phyloP scores from a whole-genome alignment of 2,888 invertebrate species.

The Agrenia bidenticulata region DNA sequence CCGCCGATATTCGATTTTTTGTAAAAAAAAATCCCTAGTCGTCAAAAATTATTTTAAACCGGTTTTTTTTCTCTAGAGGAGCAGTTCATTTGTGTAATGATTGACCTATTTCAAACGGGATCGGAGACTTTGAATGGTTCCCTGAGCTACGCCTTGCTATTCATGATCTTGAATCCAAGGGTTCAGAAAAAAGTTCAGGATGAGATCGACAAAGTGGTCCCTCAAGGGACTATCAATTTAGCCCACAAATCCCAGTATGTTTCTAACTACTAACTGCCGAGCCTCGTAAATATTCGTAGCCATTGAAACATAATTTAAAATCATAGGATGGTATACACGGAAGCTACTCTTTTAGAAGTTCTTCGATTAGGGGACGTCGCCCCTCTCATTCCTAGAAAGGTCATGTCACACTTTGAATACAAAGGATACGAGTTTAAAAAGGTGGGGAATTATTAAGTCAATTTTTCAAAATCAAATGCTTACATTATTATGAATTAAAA shows the following conservation, averaged over 20 bases:
- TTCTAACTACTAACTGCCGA: background rate
- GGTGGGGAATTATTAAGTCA: no score
- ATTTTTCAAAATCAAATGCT: no score
- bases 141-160: slow-evolving; percentile 19
- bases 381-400: slow-evolving; percentile 17
- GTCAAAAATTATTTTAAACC: background rate
- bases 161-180: slow-evolving; percentile 17
- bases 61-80: slow-evolving; percentile 5
- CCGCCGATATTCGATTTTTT: background rate
- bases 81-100: slow-evolving; percentile 16
- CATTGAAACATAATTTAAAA: background rate
- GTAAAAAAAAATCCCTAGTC: background rate
- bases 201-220: slow-evolving; percentile 18
- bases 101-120: slow-evolving; percentile 24
- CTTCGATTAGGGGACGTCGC: slow-evolving; percentile 15
- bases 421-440: slow-evolving; percentile 21
- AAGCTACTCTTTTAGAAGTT: slow-evolving; percentile 18
- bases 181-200: slow-evolving; percentile 19
- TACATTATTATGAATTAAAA: no score
- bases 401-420: slow-evolving; percentile 11
- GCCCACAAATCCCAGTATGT: slow-evolving; percentile 3
- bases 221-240: background rate
- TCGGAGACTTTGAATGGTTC: slow-evolving; percentile 21
- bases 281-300: background rate
- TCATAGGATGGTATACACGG: slow-evolving; percentile 20